Evolutionary conservation across 2,888 invertebrate species (phyloP).

Genomic region (Tipula unca): DNA sequence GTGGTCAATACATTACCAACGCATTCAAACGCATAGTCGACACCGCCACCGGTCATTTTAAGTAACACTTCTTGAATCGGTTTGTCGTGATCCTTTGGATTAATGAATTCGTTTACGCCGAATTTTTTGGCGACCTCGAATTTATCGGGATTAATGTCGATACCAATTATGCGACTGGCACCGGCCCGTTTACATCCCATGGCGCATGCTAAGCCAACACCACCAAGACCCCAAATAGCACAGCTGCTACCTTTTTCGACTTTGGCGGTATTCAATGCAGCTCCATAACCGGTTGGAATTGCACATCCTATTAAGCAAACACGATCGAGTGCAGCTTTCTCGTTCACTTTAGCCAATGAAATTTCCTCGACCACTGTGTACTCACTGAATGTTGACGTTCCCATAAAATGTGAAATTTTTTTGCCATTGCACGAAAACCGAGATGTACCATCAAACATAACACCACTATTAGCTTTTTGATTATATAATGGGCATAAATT

Average conservation of each 20-base stretch:
- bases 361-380: slow-evolving; percentile 95
- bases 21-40: slow-evolving; percentile 98
- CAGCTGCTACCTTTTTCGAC: slow-evolving; percentile 80
- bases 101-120: slow-evolving; percentile 90
- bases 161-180: slow-evolving; percentile 77
- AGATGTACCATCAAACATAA: slow-evolving; percentile 87
- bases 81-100: slow-evolving; percentile 74
- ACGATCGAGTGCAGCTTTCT: slow-evolving; percentile 76
- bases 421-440: slow-evolving; percentile 53
- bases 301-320: slow-evolving; percentile 90
- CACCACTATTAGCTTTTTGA: slow-evolving; percentile 49
- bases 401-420: slow-evolving; percentile 85
- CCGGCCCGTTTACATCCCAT: slow-evolving; percentile 81
- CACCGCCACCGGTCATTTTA: slow-evolving; percentile 88
- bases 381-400: slow-evolving; percentile 90
- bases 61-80: slow-evolving; percentile 82
- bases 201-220: slow-evolving; percentile 84
- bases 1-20: slow-evolving; percentile 87
- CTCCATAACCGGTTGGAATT: slow-evolving; percentile 91
- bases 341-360: slow-evolving; percentile 84
- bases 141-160: slow-evolving; percentile 78
- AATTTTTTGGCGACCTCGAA: slow-evolving; percentile 71
- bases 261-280: slow-evolving; percentile 84
- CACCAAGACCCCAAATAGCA: slow-evolving; percentile 89
- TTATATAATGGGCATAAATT: slow-evolving; percentile 91